Conservation (phyloP, 2,888 invertebrate species). For the Brachyopa scutellaris region DNA sequence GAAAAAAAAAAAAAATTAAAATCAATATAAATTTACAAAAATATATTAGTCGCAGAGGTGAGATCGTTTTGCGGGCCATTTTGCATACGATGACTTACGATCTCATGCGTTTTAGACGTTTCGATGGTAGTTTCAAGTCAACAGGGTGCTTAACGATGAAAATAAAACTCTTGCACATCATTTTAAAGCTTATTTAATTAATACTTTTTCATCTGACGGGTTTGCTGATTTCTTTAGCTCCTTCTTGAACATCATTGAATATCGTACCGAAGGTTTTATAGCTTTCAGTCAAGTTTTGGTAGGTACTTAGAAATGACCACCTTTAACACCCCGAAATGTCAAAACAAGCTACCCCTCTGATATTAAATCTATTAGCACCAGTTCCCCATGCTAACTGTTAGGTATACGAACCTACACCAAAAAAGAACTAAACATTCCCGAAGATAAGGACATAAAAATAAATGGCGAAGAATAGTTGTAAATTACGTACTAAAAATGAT, state of each 20-base stretch:
- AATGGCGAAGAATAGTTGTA: constrained; percentile 70
- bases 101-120: constrained; percentile 28
- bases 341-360: not conserved
- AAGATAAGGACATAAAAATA: constrained; percentile 60
- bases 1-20: constrained; percentile 21
- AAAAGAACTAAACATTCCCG: constrained; percentile 48
- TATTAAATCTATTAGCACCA: constrained; percentile 35
- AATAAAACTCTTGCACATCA: too few species aligned
- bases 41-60: constrained; percentile 15
- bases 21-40: constrained; percentile 13
- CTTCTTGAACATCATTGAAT: too few species aligned
- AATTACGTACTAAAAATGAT: constrained; percentile 70
- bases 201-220: too few species aligned
- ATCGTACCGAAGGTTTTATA: too few species aligned
- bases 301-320: too few species aligned
- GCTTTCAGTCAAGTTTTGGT: too few species aligned
- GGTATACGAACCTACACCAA: not conserved
- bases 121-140: constrained; percentile 6
- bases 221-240: too few species aligned
- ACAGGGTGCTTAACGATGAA: constrained; percentile 39
- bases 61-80: constrained; percentile 43
- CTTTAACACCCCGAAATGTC: too few species aligned
- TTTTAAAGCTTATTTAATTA: too few species aligned
- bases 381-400: not conserved
- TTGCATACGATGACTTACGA: constrained; percentile 37